Percentiles rank a stretch among this genome's conserved stretches.
Evolutionary conservation across 2,888 invertebrate species (phyloP).

Genomic region (Tenthredo mesomela): DNA sequence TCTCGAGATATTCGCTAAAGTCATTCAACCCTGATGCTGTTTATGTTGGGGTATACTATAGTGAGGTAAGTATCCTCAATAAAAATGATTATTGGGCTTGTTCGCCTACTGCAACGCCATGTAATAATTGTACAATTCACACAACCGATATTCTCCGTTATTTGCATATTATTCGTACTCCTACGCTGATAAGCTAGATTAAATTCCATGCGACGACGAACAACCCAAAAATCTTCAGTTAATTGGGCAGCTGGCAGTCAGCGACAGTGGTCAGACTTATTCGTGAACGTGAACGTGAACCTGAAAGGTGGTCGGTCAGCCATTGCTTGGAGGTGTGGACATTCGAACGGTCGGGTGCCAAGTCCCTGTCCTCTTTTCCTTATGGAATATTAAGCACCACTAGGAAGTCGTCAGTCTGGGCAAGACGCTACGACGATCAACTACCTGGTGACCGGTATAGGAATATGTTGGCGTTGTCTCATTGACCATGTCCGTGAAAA

Average conservation of each 20-base stretch:
- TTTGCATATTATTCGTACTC: not conserved
- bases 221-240: not conserved
- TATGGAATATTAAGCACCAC: conserved; percentile 70
- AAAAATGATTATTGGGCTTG: not conserved
- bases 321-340: conserved; percentile 56
- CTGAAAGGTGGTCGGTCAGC: conserved; percentile 69
- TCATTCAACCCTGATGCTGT: not conserved
- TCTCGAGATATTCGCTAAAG: not conserved
- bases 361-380: conserved; percentile 67
- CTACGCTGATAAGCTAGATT: not conserved
- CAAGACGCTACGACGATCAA: conserved; percentile 43
- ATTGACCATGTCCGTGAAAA: conserved; percentile 33
- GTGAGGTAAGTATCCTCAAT: not conserved
- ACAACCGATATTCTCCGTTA: not conserved
- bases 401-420: conserved; percentile 62
- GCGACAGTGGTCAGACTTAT: conserved; percentile 69
- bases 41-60: not conserved
- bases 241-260: conserved; percentile 68
- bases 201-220: not conserved
- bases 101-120: not conserved
- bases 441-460: conserved; percentile 26
- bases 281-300: conserved; percentile 72
- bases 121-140: not conserved
- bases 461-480: not conserved
- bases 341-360: conserved; percentile 62